These are phyloP conservation scores for Catalaphyllia jardinei DNA, from an alignment of 64 coral and sea anemone species.

Conservation along the genomic window DNA sequence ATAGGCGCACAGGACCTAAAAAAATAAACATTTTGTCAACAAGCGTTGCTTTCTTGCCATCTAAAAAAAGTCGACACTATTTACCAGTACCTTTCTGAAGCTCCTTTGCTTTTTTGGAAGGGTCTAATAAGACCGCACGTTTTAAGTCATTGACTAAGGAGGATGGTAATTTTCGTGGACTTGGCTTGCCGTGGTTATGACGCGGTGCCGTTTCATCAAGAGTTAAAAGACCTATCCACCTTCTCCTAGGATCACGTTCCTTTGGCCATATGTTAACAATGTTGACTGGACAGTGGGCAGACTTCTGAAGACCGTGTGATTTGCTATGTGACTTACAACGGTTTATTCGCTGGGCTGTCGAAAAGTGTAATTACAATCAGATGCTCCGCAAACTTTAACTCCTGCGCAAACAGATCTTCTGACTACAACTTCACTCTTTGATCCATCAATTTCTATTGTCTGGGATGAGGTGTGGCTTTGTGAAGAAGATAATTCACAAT, in stretches of 20 bases:
- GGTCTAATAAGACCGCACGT: background rate
- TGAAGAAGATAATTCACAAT: background rate
- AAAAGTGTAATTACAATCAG: background rate
- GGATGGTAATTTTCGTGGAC: background rate
- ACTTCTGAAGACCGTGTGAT: background rate
- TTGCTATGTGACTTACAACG: background rate
- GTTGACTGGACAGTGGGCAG: background rate
- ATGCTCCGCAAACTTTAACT: background rate
- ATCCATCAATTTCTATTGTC: background rate
- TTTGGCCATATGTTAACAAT: background rate
- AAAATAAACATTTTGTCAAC: background rate
- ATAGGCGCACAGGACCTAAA: too few species aligned
- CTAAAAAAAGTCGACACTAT: background rate
- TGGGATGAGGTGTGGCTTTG: background rate
- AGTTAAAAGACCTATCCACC: background rate
- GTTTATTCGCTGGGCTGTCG: background rate
- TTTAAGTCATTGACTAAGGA: background rate
- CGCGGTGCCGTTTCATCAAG: background rate
- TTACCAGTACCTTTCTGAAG: background rate
- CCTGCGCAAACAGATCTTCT: background rate
- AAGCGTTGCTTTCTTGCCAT: background rate
- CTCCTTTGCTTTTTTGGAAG: background rate
- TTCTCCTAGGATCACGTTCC: background rate
- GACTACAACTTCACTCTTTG: background rate
- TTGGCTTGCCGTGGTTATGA: background rate